A percentile compares a stretch with the other conserved stretches of the same genome.
These are phyloP conservation scores for Euglossa dilemma DNA, from an alignment of 1,140 invertebrate species.

Conservation along the genomic window DNA sequence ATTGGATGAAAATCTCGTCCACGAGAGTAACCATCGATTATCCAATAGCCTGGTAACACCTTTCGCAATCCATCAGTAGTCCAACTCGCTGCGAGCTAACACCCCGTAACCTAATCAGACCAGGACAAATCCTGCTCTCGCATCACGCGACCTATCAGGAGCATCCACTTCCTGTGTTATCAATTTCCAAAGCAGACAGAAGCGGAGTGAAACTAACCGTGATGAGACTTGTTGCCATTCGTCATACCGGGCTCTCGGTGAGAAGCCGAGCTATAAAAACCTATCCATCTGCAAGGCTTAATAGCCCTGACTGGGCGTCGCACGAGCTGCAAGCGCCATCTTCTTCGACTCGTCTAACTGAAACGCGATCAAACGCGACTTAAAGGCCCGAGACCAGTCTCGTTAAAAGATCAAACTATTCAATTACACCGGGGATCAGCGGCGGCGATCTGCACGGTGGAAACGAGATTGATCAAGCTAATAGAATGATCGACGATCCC, in stretches of 20 bases:
- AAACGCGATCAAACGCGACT: slow-evolving; percentile 7
- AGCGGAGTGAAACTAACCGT: background rate
- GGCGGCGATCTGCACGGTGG: background rate
- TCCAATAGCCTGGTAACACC: too few relatives aligned
- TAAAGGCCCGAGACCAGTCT: background rate
- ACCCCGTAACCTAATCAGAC: too few relatives aligned
- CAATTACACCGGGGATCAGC: background rate
- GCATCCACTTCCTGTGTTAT: background rate
- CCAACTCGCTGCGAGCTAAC: too few relatives aligned
- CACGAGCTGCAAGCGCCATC: background rate
- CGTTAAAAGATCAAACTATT: slow-evolving; percentile 22
- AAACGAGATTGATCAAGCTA: slow-evolving; percentile 14
- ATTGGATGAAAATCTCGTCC: too few relatives aligned
- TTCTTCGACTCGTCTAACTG: background rate
- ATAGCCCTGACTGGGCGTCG: background rate
- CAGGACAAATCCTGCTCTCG: too few relatives aligned
- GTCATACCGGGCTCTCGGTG: background rate
- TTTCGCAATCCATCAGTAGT: too few relatives aligned
- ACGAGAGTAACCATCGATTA: too few relatives aligned
- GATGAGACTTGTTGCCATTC: background rate
- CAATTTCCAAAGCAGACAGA: background rate
- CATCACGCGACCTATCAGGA: background rate
- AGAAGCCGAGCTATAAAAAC: too few relatives aligned
- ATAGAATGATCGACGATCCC: slow-evolving; percentile 22
- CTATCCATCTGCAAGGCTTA: background rate